A percentile compares a stretch with the other conserved stretches of the same genome.
phyloP scores from a whole-genome alignment of 1,140 invertebrate species.

The Panonychus citri region DNA sequence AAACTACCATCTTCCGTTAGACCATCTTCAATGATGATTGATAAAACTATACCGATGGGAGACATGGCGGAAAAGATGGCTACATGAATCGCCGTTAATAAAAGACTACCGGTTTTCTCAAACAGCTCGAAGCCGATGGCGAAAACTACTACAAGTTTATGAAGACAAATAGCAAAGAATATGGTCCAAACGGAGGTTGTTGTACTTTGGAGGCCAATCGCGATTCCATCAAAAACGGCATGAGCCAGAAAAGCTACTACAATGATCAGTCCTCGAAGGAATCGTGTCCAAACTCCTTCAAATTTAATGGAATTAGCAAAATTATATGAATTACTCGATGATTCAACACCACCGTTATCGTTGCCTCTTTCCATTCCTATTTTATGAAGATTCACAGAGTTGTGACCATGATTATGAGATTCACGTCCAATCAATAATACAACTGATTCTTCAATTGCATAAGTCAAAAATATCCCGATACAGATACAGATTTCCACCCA shows the following conservation, averaged over 20 bases:
- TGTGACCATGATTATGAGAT: neutral
- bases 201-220: constrained; percentile 43
- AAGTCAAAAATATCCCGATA: constrained; percentile 58
- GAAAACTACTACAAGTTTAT: constrained; percentile 20
- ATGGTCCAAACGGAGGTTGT: constrained; percentile 43
- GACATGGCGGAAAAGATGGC: neutral
- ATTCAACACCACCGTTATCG: no score
- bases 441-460: constrained; percentile 44
- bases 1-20: neutral
- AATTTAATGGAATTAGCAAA: no score
- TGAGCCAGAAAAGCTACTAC: constrained; percentile 53
- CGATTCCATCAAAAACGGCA: constrained; percentile 68
- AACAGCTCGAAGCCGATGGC: neutral
- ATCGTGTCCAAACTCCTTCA: neutral
- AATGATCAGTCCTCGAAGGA: constrained; percentile 10
- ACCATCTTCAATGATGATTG: constrained; percentile 6
- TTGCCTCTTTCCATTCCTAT: no score
- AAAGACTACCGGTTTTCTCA: neutral
- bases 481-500: constrained; percentile 44
- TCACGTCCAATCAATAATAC: neutral
- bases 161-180: constrained; percentile 60
- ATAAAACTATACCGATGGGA: neutral
- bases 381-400: neutral
- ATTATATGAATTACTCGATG: no score
- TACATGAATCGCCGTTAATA: neutral